Conservation (phyloP, 2,113 vertebrate species). For the Spilogale gracilis region DNA sequence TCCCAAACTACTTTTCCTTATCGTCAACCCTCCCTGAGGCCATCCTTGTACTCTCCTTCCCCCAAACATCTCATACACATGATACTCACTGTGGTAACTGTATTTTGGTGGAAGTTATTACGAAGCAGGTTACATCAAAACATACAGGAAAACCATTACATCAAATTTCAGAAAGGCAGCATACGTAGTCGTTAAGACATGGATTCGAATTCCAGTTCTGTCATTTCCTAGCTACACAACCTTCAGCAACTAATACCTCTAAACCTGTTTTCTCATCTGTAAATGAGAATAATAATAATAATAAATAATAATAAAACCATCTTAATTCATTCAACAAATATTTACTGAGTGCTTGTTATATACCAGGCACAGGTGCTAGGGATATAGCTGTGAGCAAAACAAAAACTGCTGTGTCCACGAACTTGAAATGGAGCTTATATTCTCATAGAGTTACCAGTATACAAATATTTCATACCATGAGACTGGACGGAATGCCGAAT, state of each 20-base stretch:
- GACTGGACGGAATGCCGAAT: background rate
- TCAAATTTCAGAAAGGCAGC: background rate
- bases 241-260: background rate
- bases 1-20: background rate
- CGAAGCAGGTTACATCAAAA: background rate
- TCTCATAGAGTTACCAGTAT: background rate
- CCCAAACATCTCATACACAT: background rate
- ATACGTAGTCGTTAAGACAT: background rate
- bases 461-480: background rate
- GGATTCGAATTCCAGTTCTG: background rate
- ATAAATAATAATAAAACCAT: background rate
- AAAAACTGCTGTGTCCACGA: background rate
- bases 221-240: background rate
- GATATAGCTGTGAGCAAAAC: background rate
- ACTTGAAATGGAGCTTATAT: background rate
- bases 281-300: slow-evolving; percentile 3
- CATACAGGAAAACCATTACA: background rate
- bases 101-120: background rate
- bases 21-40: background rate
- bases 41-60: background rate
- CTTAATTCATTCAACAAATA: background rate
- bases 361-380: background rate
- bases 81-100: background rate
- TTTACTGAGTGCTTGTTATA: background rate
- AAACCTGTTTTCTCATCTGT: background rate